Evolutionary conservation across 1,140 invertebrate species (phyloP).

Genomic region (Pissodes strobi): DNA sequence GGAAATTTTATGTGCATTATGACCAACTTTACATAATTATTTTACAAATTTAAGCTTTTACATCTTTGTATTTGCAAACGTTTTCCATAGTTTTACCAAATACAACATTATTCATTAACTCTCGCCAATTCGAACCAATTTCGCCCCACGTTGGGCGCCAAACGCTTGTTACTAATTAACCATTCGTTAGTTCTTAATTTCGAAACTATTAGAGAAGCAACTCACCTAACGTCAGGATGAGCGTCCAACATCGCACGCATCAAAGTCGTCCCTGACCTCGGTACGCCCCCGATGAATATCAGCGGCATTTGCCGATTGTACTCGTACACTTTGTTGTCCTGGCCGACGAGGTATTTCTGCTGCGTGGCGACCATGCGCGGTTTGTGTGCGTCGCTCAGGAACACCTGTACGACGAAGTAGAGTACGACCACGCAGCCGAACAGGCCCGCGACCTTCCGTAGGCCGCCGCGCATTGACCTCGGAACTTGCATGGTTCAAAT

Average conservation of each 20-base stretch:
- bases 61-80: too few species aligned
- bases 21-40: too few species aligned
- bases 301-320: conserved; percentile 88
- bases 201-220: neutral
- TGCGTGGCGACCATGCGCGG: conserved; percentile 43
- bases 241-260: conserved; percentile 98
- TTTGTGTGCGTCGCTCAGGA: conserved; percentile 18
- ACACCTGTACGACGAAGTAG: conserved; percentile 30
- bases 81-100: too few species aligned
- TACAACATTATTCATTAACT: too few species aligned
- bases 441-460: conserved; percentile 32
- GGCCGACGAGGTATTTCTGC: conserved; percentile 65
- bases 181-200: neutral
- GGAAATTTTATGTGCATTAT: too few species aligned
- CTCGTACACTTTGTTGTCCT: conserved; percentile 68
- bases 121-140: neutral
- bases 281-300: conserved; percentile 97
- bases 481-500: conserved; percentile 26
- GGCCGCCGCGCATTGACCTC: conserved; percentile 31
- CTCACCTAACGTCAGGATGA: conserved; percentile 90
- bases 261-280: conserved; percentile 94
- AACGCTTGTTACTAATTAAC: neutral
- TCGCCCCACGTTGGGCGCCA: neutral
- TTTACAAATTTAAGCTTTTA: too few species aligned
- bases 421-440: conserved; percentile 22